A percentile compares a stretch with the other conserved stretches of the same genome.
Conservation (phyloP, 2,113 vertebrate genomes). For the Scopus umbretta region DNA sequence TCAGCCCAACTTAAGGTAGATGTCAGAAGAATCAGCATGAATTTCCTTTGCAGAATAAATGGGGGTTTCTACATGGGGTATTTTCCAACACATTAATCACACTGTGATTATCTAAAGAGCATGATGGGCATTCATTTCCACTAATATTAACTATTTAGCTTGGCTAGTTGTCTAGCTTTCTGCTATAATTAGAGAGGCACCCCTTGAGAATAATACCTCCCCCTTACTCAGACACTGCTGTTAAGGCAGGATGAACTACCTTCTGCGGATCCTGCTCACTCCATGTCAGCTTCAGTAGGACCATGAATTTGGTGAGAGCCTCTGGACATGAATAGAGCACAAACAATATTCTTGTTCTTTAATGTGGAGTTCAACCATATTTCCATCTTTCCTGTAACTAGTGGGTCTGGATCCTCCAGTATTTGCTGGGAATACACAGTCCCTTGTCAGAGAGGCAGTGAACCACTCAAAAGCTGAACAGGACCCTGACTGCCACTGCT, state of each 20-base stretch:
- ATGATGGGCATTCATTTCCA: neutral
- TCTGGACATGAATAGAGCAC: neutral
- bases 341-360: neutral
- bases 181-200: neutral
- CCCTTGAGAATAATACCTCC: neutral
- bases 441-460: neutral
- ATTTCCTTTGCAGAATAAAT: neutral
- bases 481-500: neutral
- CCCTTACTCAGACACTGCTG: neutral
- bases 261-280: neutral
- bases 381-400: neutral
- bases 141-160: neutral
- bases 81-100: neutral
- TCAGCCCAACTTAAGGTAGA: neutral
- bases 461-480: neutral
- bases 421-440: neutral
- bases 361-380: neutral
- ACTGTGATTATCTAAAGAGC: neutral
- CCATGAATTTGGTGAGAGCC: neutral
- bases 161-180: neutral
- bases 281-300: neutral
- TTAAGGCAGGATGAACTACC: neutral
- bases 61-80: neutral
- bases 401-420: neutral
- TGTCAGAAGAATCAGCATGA: neutral